Conservation (phyloP, 2,797 vertebrate species). For the Syndactyla subalaris region DNA sequence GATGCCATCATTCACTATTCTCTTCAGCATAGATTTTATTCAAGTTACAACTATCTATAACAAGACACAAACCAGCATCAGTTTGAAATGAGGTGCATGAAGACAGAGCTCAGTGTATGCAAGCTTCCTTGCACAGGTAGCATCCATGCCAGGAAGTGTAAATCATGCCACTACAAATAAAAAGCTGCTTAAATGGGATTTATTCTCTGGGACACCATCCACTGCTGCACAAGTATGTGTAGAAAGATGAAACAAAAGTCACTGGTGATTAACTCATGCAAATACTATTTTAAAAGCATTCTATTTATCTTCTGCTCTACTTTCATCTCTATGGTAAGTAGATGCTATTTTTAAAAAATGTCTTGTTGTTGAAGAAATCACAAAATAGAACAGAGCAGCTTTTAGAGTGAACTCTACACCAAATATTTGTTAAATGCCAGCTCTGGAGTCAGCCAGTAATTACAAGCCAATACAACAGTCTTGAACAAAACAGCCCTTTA, state of each 20-base stretch:
- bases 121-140: conserved; percentile 8
- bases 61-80: conserved; percentile 8
- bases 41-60: background rate
- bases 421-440: background rate
- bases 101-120: conserved; percentile 6
- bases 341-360: background rate
- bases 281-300: conserved; percentile 32
- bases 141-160: background rate
- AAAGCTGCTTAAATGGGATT: conserved; percentile 47
- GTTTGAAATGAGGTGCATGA: background rate
- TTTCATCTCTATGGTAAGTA: conserved; percentile 22
- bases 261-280: conserved; percentile 29
- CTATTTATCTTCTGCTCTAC: conserved; percentile 43
- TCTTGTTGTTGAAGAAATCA: background rate
- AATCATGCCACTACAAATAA: conserved; percentile 20
- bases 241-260: conserved; percentile 61
- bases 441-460: background rate
- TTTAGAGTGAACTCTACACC: background rate
- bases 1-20: background rate
- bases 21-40: background rate
- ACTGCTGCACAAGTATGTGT: background rate
- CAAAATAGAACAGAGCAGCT: background rate
- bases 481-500: background rate
- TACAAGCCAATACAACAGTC: background rate
- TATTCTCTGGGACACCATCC: conserved; percentile 46